Evolutionary conservation across 2,888 invertebrate species (phyloP).

Genomic region (Euclidia mi): DNA sequence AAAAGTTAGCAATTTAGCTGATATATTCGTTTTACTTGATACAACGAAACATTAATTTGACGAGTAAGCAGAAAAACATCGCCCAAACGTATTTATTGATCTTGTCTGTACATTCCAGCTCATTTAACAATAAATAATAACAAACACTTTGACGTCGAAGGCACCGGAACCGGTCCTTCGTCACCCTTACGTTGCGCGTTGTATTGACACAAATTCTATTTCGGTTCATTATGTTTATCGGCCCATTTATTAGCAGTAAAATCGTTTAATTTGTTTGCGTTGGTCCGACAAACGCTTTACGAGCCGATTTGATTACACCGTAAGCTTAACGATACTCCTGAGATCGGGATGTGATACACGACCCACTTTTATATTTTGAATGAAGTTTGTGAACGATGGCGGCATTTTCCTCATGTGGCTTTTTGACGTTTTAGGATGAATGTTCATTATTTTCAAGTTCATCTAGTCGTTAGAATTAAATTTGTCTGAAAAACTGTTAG

Average conservation of each 20-base stretch:
- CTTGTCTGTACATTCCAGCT: too few relatives aligned
- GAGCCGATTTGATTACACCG: slow-evolving; percentile 74
- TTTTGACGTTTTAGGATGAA: not conserved
- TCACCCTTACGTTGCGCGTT: slow-evolving; percentile 16
- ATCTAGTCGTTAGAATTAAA: too few relatives aligned
- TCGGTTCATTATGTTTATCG: slow-evolving; percentile 62
- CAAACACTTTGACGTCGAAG: slow-evolving; percentile 2
- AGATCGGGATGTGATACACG: slow-evolving; percentile 70
- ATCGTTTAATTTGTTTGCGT: slow-evolving; percentile 79
- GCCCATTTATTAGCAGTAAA: slow-evolving; percentile 73
- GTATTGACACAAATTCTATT: slow-evolving; percentile 52
- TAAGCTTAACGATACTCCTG: slow-evolving; percentile 72
- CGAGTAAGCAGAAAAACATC: too few relatives aligned
- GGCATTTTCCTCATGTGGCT: too few relatives aligned
- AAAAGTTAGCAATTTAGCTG: too few relatives aligned
- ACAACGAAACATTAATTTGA: too few relatives aligned
- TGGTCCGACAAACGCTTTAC: slow-evolving; percentile 75
- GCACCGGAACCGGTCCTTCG: slow-evolving; percentile 14
- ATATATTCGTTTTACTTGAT: too few relatives aligned
- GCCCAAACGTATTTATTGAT: too few relatives aligned
- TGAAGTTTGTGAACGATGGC: slow-evolving; percentile 43
- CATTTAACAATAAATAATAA: not conserved
- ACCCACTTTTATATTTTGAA: slow-evolving; percentile 60
- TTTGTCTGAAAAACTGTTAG: too few relatives aligned
- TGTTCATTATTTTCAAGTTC: not conserved